Evolutionary conservation across 2,888 invertebrate genomes (phyloP).

Genomic region (Celastrina argiolus): DNA sequence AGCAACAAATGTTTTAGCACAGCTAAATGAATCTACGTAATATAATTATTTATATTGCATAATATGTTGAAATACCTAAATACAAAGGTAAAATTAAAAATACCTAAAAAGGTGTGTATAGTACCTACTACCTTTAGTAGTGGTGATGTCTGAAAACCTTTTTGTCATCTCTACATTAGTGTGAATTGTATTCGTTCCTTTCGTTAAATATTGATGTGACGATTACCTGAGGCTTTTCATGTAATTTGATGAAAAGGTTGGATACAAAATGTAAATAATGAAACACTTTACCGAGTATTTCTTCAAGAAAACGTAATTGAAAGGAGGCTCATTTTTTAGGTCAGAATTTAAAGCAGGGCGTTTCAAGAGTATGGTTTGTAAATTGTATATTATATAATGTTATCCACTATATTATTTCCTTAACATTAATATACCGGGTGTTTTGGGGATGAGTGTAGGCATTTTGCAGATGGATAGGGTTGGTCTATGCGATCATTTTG

Average conservation of each 20-base stretch:
- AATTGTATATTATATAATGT: neutral
- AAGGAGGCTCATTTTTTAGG: neutral
- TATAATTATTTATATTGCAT: no score
- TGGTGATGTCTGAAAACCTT: neutral
- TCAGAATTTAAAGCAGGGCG: neutral
- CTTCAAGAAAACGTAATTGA: neutral
- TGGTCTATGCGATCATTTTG: no score
- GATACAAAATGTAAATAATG: neutral
- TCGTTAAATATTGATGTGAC: constrained; percentile 12
- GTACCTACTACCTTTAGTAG: neutral
- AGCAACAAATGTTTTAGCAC: no score
- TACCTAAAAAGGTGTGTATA: no score
- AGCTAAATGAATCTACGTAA: no score
- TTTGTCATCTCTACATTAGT: neutral
- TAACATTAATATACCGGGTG: no score
- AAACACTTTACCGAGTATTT: neutral
- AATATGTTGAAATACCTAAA: no score
- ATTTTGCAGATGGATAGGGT: no score
- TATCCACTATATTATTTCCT: no score
- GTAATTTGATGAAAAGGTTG: constrained; percentile 14
- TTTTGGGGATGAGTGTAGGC: no score
- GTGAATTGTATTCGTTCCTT: neutral
- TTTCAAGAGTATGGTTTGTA: neutral
- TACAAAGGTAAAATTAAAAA: no score
- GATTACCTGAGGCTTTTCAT: constrained; percentile 5